phyloP scores from a whole-genome alignment of 2,113 vertebrate species.

The Charadrius vociferus region DNA sequence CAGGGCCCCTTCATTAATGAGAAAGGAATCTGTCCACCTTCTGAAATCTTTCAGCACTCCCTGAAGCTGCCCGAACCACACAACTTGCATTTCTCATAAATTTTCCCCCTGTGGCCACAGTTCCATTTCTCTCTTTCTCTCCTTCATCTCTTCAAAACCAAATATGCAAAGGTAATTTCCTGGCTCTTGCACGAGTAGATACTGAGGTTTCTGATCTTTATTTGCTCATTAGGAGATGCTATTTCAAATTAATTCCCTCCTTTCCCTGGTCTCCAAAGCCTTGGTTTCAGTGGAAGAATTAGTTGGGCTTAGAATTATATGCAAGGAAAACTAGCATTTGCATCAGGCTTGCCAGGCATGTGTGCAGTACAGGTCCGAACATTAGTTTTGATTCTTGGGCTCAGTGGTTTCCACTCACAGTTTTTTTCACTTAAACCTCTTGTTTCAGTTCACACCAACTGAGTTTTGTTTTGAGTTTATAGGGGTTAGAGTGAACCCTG shows the following conservation, averaged over 20 bases:
- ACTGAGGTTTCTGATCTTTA: background rate
- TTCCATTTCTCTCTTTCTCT: background rate
- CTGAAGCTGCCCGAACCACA: background rate
- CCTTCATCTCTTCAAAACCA: background rate
- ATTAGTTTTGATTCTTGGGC: background rate
- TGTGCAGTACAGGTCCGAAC: background rate
- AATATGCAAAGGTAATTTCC: background rate
- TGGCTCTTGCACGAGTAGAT: background rate
- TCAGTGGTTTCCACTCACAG: background rate
- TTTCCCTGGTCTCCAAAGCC: background rate
- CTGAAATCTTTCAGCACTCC: background rate
- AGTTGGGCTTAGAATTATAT: background rate
- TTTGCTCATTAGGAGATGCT: background rate
- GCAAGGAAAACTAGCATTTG: background rate
- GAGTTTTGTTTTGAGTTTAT: slow-evolving; percentile 5
- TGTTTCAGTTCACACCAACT: background rate
- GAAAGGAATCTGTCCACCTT: slow-evolving; percentile 53
- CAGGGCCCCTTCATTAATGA: slow-evolving; percentile 61
- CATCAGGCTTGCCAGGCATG: background rate
- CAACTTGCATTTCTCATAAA: background rate
- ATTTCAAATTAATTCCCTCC: background rate
- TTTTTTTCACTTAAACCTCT: background rate
- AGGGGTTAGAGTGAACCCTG: background rate
- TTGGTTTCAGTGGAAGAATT: background rate
- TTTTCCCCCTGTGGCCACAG: background rate